Evolutionary conservation across 2,797 vertebrate species (phyloP), one percentile per base, ranked within the genome.

Genomic region (Rhinophrynus dorsalis): DNA sequence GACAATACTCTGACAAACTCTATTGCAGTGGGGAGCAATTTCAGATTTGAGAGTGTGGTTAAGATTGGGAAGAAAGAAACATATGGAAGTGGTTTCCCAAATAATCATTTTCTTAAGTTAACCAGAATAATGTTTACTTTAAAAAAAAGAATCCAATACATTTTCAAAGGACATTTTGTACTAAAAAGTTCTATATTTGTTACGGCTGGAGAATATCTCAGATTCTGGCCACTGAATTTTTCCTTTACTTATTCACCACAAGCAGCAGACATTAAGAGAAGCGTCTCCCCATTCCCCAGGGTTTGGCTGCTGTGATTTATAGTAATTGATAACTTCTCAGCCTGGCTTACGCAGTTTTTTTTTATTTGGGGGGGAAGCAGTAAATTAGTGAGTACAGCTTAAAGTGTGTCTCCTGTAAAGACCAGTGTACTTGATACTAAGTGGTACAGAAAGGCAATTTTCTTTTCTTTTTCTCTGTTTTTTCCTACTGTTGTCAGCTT

Each of bases 21-120:
- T 56, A 69, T 57, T 64, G 44, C 37, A 63, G 50, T 13, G 29
- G 9, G 18, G 23, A 54, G 37, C 20, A 37, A 38, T 38, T 15
- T 45, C 30, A 18, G 37, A 35, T 26, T 63, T 24, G 11, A 17
- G 9, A 50, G 40, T 7, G 37, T 23, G 74, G 47, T 67, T 78
- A 64, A 77, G 77, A 66, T 67, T 77, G 79, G 71, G 70, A 74
- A 78, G 59, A 63, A 75, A 70, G 57, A 69, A 75, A 78, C 83
- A 79, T 68, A 67, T 79, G 80, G 80, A 81, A 83, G 66, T 68
- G 69, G 21, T 80, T 77, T 70, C 60, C 7, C 4, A 44, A 44
- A 18, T 4, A 44, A 20, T 9, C 40, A 15, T 55, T 45, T 12
- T 40, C 40, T 71, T 40, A 17, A 68, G 30, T 67, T 77, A 62